A percentile compares a stretch with the other conserved stretches of the same genome.
Conservation (phyloP, 2,113 vertebrate genomes). For the Jaculus jaculus region DNA sequence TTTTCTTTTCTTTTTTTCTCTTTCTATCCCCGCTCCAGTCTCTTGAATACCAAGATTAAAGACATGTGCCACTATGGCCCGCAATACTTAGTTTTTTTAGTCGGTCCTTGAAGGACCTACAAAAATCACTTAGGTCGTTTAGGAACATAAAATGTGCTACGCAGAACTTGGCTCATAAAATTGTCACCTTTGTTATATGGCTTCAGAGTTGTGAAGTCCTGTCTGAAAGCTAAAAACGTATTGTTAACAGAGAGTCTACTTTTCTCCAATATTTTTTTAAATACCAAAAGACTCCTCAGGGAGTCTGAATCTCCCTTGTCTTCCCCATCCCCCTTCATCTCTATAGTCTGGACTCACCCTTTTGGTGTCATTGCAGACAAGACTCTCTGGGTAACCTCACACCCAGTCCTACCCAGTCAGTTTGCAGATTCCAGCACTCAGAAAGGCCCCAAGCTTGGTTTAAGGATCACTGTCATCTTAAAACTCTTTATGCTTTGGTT, state of each 20-base stretch:
- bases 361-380: not conserved
- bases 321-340: not conserved
- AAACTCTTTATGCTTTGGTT: not conserved
- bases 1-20: not conserved
- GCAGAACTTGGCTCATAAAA: slow-evolving; percentile 76
- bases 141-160: slow-evolving; percentile 75
- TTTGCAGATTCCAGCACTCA: not conserved
- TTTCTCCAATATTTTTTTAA: slow-evolving; percentile 48
- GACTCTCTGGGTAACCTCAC: not conserved
- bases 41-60: not conserved
- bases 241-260: slow-evolving; percentile 48
- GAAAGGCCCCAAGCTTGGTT: not conserved
- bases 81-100: slow-evolving; percentile 59
- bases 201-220: slow-evolving; percentile 59
- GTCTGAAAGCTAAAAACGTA: slow-evolving; percentile 47
- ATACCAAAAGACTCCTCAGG: slow-evolving; percentile 42
- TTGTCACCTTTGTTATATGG: slow-evolving; percentile 76
- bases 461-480: not conserved
- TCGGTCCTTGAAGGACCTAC: slow-evolving; percentile 71
- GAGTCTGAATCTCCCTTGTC: not conserved
- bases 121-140: slow-evolving; percentile 70
- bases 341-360: not conserved
- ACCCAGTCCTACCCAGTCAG: not conserved
- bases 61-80: not conserved
- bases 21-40: not conserved